phyloP scores from a whole-genome alignment of 2,888 invertebrate species.

The Melikaiella ostensackeni region DNA sequence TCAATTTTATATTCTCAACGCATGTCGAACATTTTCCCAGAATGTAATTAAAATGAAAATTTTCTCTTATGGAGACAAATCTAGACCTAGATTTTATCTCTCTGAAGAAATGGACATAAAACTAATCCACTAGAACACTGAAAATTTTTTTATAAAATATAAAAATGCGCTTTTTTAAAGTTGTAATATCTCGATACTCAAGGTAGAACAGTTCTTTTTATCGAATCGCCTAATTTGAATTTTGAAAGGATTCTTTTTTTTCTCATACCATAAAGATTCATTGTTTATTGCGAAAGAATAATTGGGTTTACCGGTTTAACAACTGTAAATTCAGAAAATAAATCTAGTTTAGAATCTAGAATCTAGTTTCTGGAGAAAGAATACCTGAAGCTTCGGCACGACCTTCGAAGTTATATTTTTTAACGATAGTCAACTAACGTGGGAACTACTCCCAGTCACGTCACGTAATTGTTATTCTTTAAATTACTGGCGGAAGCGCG shows the following conservation, averaged over 20 bases:
- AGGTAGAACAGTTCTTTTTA: too few species aligned
- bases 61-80: not conserved
- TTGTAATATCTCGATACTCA: too few species aligned
- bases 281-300: too few species aligned
- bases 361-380: constrained; percentile 41
- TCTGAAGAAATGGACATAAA: too few species aligned
- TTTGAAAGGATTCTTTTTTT: too few species aligned
- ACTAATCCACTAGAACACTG: too few species aligned
- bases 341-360: constrained; percentile 15
- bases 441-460: constrained; percentile 50
- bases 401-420: constrained; percentile 28
- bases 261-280: too few species aligned
- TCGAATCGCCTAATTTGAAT: too few species aligned
- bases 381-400: not conserved
- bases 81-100: too few species aligned
- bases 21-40: not conserved
- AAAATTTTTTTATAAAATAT: too few species aligned
- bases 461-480: constrained; percentile 52
- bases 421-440: constrained; percentile 45
- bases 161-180: too few species aligned
- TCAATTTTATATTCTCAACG: not conserved
- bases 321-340: constrained; percentile 21
- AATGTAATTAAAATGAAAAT: not conserved
- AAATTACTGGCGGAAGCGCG: constrained; percentile 52
- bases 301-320: constrained; percentile 33